Evolutionary conservation across 2,113 vertebrate species (phyloP).

Genomic region (Peromyscus californicus): DNA sequence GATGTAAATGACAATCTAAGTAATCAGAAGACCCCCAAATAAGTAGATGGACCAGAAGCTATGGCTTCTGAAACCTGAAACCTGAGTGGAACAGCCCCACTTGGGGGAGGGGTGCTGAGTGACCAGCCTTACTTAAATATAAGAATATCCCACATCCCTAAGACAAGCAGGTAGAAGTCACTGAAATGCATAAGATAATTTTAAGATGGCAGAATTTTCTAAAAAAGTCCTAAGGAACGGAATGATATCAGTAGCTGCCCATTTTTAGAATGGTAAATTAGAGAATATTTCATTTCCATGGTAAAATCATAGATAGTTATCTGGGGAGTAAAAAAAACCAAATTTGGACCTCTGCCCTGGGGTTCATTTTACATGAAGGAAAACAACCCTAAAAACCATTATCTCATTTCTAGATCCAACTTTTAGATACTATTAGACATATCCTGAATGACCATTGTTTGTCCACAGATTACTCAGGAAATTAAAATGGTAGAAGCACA

Average conservation of each 20-base stretch:
- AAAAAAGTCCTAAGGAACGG: neutral
- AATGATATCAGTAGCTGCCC: neutral
- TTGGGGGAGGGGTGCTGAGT: neutral
- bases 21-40: neutral
- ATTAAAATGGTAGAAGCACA: constrained; percentile 62
- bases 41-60: neutral
- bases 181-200: neutral
- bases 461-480: constrained; percentile 73
- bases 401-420: neutral
- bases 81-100: neutral
- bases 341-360: neutral
- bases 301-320: constrained; percentile 30
- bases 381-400: neutral
- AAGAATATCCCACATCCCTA: neutral
- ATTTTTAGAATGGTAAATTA: constrained; percentile 57
- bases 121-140: neutral
- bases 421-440: constrained; percentile 52
- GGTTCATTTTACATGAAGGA: neutral
- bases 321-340: neutral
- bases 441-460: constrained; percentile 62
- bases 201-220: neutral
- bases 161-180: neutral
- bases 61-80: neutral
- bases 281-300: constrained; percentile 18
- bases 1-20: neutral